phyloP scores from a whole-genome alignment of 2,797 vertebrate genomes.

The Epinephelus awoara region DNA sequence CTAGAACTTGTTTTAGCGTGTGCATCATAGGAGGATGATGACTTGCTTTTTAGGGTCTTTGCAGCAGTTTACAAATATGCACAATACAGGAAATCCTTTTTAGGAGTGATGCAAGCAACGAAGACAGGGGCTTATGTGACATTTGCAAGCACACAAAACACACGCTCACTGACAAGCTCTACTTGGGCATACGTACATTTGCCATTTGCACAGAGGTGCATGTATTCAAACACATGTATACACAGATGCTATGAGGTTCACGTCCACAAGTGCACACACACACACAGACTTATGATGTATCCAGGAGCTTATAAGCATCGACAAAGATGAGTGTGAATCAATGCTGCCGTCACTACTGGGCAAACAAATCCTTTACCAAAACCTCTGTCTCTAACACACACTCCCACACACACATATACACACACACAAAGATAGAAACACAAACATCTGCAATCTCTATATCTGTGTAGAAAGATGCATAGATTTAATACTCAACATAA shows the following conservation, averaged over 20 bases:
- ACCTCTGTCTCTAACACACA: slow-evolving; percentile 56
- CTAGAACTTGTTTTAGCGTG: background rate
- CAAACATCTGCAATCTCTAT: slow-evolving; percentile 1
- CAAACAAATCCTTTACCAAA: slow-evolving; percentile 84
- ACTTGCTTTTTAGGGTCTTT: background rate
- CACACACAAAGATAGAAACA: slow-evolving; percentile 24
- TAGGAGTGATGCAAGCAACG: background rate
- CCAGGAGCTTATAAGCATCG: slow-evolving; percentile 83
- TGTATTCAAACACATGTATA: slow-evolving; percentile 43
- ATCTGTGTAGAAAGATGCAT: slow-evolving; percentile 25
- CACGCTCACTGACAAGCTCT: slow-evolving; percentile 1
- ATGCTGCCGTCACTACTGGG: slow-evolving; percentile 81
- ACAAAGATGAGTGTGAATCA: slow-evolving; percentile 87
- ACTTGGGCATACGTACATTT: background rate
- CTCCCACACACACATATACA: slow-evolving; percentile 28
- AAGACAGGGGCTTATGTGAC: background rate
- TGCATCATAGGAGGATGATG: background rate
- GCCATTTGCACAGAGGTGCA: slow-evolving; percentile 23
- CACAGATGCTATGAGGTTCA: slow-evolving; percentile 55
- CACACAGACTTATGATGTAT: slow-evolving; percentile 81
- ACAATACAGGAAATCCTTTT: background rate
- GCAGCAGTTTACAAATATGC: background rate
- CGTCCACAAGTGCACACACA: slow-evolving; percentile 35
- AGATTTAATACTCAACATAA: slow-evolving; percentile 5
- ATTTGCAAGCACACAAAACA: slow-evolving; percentile 9